Percentiles rank a stretch among this genome's conserved stretches.
Conservation (phyloP, 1,140 invertebrate genomes). For the Habropoda laboriosa region DNA sequence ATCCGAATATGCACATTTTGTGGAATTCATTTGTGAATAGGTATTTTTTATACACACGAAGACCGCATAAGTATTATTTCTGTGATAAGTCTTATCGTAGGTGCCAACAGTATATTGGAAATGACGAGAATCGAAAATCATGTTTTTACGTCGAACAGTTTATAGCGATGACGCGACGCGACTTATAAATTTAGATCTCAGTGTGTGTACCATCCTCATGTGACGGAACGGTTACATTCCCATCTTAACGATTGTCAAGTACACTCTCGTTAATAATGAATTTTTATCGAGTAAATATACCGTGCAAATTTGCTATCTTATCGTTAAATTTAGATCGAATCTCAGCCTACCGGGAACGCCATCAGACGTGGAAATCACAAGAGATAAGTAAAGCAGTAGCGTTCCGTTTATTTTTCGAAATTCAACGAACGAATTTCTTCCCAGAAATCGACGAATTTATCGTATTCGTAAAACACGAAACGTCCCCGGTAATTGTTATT, state of each 20-base stretch:
- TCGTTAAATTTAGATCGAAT: background rate
- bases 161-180: slow-evolving; percentile 66
- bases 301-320: background rate
- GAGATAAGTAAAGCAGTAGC: background rate
- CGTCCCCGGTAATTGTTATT: background rate
- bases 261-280: background rate
- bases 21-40: background rate
- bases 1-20: slow-evolving; percentile 19
- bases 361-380: background rate
- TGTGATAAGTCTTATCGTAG: background rate
- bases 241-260: slow-evolving; percentile 40
- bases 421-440: background rate
- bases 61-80: background rate
- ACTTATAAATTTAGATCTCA: slow-evolving; percentile 63
- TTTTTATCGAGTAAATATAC: background rate
- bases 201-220: slow-evolving; percentile 49
- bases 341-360: background rate
- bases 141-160: slow-evolving; percentile 57
- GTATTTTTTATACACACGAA: background rate
- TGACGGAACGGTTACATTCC: slow-evolving; percentile 35
- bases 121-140: slow-evolving; percentile 45
- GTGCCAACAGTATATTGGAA: background rate
- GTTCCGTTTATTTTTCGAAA: background rate
- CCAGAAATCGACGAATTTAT: background rate
- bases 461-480: background rate